phyloP scores from a whole-genome alignment of 2,113 vertebrate genomes.

The Pachycephala philippinensis region DNA sequence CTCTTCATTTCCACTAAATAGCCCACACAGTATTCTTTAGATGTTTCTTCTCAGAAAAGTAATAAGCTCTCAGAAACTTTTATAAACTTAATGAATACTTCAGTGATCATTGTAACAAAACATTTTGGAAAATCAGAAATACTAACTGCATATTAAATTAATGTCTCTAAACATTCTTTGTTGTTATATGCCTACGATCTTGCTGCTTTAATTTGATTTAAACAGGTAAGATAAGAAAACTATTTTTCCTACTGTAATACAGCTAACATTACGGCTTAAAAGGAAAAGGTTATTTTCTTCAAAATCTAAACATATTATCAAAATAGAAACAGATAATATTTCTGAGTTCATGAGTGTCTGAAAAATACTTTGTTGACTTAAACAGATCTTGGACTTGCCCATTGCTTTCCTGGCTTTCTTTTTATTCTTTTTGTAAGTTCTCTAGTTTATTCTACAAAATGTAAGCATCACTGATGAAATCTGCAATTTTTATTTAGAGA shows the following conservation, averaged over 20 bases:
- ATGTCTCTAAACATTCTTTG: neutral
- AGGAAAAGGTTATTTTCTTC: neutral
- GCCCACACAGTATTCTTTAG: neutral
- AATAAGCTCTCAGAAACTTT: slow-evolving; percentile 30
- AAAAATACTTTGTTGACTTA: neutral
- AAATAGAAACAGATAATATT: neutral
- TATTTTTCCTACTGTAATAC: neutral
- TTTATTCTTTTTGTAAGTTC: neutral
- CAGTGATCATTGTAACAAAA: neutral
- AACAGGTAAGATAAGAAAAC: neutral
- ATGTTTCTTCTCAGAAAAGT: slow-evolving; percentile 25
- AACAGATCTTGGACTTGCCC: neutral
- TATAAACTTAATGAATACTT: slow-evolving; percentile 42
- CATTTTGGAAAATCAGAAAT: neutral
- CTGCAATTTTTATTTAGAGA: neutral
- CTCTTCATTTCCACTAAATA: slow-evolving; percentile 20
- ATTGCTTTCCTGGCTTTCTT: neutral
- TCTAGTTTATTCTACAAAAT: neutral
- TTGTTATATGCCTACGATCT: neutral
- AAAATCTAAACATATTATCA: neutral
- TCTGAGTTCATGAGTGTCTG: neutral
- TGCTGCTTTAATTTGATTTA: neutral
- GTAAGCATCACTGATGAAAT: neutral
- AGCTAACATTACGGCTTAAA: neutral
- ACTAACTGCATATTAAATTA: neutral